These are phyloP conservation scores for Struthidea cinerea DNA, from an alignment of 2,113 vertebrate genomes.

Conservation along the genomic window DNA sequence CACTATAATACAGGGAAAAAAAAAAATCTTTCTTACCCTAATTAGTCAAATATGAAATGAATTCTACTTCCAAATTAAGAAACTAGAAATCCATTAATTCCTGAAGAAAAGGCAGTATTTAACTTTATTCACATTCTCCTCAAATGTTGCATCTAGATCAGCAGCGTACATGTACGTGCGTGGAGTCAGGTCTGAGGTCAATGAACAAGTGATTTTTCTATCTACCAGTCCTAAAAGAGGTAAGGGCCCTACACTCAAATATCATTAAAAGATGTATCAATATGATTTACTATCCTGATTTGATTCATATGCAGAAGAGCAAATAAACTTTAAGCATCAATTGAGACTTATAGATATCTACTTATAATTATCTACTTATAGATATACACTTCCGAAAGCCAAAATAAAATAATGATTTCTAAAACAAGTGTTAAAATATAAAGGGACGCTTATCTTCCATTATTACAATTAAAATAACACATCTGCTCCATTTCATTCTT, in stretches of 20 bases:
- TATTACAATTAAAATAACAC: not conserved
- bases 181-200: not conserved
- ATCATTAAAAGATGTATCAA: not conserved
- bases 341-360: not conserved
- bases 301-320: not conserved
- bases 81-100: not conserved
- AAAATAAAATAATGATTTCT: not conserved
- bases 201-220: not conserved
- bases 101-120: not conserved
- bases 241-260: not conserved
- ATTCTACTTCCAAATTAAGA: not conserved
- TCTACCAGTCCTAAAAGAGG: not conserved
- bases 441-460: not conserved
- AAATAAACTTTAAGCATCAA: not conserved
- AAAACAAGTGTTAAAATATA: not conserved
- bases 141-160: not conserved
- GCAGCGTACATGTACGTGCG: not conserved
- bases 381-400: not conserved
- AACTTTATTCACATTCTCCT: not conserved
- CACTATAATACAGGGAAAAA: slow-evolving; percentile 72
- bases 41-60: not conserved
- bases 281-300: not conserved
- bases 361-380: too few species aligned
- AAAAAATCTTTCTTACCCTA: not conserved
- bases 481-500: not conserved